A percentile compares a stretch with the other conserved stretches of the same genome.
Evolutionary conservation across 2,797 vertebrate species (phyloP).

Genomic region (Sarcophilus harrisii): DNA sequence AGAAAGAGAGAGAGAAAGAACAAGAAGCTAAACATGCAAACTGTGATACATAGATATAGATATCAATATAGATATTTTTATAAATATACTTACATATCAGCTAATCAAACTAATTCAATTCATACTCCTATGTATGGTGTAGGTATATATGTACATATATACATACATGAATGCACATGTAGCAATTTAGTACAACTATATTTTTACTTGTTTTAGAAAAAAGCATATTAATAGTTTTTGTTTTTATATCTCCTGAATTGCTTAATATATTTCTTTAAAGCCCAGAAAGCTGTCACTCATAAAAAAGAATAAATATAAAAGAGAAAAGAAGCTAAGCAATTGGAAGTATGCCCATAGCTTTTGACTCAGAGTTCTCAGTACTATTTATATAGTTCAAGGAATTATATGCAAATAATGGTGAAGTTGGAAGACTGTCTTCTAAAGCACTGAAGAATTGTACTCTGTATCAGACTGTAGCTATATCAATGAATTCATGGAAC

Average conservation of each 20-base stretch:
- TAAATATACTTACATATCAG: neutral
- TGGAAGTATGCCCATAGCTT: neutral
- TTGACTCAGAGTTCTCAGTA: neutral
- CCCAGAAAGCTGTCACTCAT: neutral
- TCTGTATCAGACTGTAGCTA: neutral
- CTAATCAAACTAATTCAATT: neutral
- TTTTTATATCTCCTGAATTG: neutral
- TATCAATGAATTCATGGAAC: neutral
- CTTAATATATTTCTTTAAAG: neutral
- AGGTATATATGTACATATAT: neutral
- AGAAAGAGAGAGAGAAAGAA: neutral
- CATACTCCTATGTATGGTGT: neutral
- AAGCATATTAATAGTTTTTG: neutral
- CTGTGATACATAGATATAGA: neutral
- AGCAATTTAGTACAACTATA: neutral
- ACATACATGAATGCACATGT: neutral
- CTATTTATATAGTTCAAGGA: neutral
- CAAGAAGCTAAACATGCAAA: neutral
- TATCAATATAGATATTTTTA: neutral
- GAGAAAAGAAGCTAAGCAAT: neutral
- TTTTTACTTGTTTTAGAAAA: neutral
- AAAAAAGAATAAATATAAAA: neutral
- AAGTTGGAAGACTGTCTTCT: neutral
- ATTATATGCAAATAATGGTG: neutral
- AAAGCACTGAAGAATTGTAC: neutral